phyloP scores from a whole-genome alignment of 2,888 invertebrate genomes.

The Synergus umbraculus region DNA sequence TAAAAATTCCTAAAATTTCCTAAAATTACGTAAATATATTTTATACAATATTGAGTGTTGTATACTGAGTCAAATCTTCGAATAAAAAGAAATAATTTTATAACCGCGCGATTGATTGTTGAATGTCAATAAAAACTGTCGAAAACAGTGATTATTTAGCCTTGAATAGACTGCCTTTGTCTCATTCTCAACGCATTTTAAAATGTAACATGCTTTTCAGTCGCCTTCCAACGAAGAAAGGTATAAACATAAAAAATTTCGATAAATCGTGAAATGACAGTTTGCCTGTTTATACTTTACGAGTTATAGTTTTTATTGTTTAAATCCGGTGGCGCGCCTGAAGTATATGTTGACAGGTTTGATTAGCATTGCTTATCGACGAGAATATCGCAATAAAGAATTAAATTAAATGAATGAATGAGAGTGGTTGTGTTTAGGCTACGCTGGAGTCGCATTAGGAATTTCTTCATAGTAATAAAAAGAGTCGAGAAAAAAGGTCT shows the following conservation, averaged over 20 bases:
- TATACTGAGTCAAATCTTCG: background rate
- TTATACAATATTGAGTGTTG: background rate
- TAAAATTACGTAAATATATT: no score
- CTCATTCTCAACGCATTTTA: background rate
- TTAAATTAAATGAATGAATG: background rate
- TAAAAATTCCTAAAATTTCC: no score
- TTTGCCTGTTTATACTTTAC: background rate
- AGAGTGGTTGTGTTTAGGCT: conserved; percentile 3
- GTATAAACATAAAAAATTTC: background rate
- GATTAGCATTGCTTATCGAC: conserved; percentile 15
- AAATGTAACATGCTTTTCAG: background rate
- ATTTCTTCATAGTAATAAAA: conserved; percentile 2
- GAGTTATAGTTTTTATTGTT: background rate
- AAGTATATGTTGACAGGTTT: conserved; percentile 22
- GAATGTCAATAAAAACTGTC: background rate
- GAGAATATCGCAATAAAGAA: background rate
- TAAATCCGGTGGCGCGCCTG: background rate
- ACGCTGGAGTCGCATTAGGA: background rate
- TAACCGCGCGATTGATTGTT: background rate
- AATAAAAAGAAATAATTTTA: background rate
- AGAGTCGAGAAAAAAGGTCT: background rate
- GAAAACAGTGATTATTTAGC: background rate
- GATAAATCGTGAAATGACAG: background rate
- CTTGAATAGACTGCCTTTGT: conserved; percentile 57
- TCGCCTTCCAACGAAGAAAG: background rate